Evolutionary conservation across 1,140 invertebrate genomes (phyloP).

Genomic region (Semibalanus balanoides): DNA sequence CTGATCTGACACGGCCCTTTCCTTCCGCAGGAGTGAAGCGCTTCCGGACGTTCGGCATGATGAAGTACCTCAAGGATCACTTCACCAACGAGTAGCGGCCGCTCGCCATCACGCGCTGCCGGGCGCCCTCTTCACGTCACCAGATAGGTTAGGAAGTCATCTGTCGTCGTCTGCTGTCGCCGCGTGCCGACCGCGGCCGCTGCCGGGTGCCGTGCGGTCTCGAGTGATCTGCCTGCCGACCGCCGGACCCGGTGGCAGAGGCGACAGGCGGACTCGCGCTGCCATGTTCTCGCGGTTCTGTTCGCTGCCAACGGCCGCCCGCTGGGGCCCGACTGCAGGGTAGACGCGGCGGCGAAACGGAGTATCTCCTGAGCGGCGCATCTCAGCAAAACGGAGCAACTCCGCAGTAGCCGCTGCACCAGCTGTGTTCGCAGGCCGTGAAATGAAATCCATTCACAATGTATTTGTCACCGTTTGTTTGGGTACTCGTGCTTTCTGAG

Average conservation of each 20-base stretch:
- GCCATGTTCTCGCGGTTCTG: neutral
- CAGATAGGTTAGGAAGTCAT: neutral
- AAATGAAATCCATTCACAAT: neutral
- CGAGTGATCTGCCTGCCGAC: neutral
- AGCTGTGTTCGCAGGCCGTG: neutral
- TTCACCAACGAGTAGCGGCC: conserved; percentile 34
- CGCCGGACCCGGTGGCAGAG: too few species aligned
- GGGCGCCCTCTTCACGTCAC: neutral
- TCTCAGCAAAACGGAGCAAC: too few species aligned
- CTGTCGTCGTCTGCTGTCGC: neutral
- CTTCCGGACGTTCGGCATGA: conserved; percentile 85
- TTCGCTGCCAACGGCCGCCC: neutral
- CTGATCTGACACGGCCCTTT: too few species aligned
- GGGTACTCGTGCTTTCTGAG: neutral
- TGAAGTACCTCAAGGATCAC: conserved; percentile 85
- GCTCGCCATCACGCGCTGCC: neutral
- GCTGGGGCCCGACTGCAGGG: neutral
- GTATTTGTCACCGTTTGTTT: neutral
- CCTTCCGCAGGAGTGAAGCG: conserved; percentile 51
- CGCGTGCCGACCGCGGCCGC: too few species aligned
- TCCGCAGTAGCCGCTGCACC: neutral
- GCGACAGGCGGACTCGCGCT: too few species aligned
- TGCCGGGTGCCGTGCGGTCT: too few species aligned
- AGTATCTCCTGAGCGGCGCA: too few species aligned
- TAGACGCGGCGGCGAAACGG: neutral